Base-by-base conservation (phyloP, 2,797 vertebrate genomes). In the Oreochromis grahami region DNA sequence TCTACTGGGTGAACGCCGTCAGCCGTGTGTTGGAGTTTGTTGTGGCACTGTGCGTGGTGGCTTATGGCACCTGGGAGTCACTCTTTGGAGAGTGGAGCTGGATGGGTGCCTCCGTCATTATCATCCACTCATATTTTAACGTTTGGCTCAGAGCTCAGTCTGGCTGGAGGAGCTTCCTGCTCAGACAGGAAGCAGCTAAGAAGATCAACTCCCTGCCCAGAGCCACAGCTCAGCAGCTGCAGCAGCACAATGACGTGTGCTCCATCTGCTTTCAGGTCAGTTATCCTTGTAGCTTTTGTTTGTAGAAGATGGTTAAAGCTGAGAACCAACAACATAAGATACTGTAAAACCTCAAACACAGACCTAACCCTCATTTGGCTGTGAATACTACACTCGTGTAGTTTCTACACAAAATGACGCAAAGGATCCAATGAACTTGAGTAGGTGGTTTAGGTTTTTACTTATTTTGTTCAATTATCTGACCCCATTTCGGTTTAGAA, bases 201-300 rank as follows among this genome's bases (percentile, higher is more conserved):
- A 98, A 97, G 94, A 97, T 98, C 92, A 96, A 91, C 92, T 96
- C 95, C 3, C 93, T 98, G 36, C 97, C 97, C 32, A 82, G 77
- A 53, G 97, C 97, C 56, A 97, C 96, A 0, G 48, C 89, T 2
- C 82, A 92, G 52, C 97, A 98, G 91, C 96, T 98, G 86, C 92
- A 80, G 85, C 89, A 87, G 1, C 96, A 97, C 89, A 91, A 96
- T 1, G 98, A 98, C 4, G 95, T 98, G 76, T 98, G 98, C 2
- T 95, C 97, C 92, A 98, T 98, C 93, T 98, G 98, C 90, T 98
- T 97, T 92, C 97, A 98, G 97, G 97, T 98, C 12, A 86, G 95
- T 89, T 11, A 1, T 77, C 4, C 17, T 32, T 50, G 26, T 32
- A 12, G 68, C 9, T 72, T 72, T 7, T 21, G 8, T 8, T 65